Percentiles rank a stretch among this genome's conserved stretches.
Evolutionary conservation across 2,888 invertebrate genomes (phyloP).

Genomic region (Caenorhabditis sp.): DNA sequence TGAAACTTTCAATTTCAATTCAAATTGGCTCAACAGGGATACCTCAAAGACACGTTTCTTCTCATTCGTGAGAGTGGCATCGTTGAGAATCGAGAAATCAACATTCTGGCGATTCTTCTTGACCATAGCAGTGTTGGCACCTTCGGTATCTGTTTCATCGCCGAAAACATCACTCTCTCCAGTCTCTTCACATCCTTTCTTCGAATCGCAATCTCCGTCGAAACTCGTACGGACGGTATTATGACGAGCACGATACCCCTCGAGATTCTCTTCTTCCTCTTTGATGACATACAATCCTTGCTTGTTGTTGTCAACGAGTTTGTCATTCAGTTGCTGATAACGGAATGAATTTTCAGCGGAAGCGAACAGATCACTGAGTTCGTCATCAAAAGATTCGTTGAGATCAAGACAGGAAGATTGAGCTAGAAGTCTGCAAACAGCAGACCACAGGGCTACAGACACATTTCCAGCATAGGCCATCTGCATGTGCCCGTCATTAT

Average conservation of each 20-base stretch:
- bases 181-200: slow-evolving; percentile 10
- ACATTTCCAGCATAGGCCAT: slow-evolving; percentile 80
- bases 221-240: slow-evolving; percentile 57
- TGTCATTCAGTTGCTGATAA: slow-evolving; percentile 5
- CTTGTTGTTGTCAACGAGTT: not conserved
- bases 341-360: slow-evolving; percentile 55
- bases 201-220: slow-evolving; percentile 35
- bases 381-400: slow-evolving; percentile 54
- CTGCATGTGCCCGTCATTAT: slow-evolving; percentile 77
- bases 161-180: slow-evolving; percentile 43
- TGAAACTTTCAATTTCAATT: slow-evolving; percentile 39
- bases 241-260: slow-evolving; percentile 57
- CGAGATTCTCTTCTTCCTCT: slow-evolving; percentile 56
- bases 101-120: not conserved
- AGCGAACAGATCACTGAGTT: slow-evolving; percentile 37
- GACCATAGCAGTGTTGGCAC: not conserved
- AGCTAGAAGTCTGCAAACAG: slow-evolving; percentile 53
- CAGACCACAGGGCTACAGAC: slow-evolving; percentile 70
- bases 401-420: slow-evolving; percentile 51
- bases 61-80: not conserved
- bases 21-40: not conserved
- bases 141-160: slow-evolving; percentile 17
- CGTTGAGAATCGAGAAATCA: slow-evolving; percentile 26
- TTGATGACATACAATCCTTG: slow-evolving; percentile 23
- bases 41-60: slow-evolving; percentile 53